phyloP scores from a whole-genome alignment of 2,888 invertebrate genomes.

The Drosophila imparisetae region DNA sequence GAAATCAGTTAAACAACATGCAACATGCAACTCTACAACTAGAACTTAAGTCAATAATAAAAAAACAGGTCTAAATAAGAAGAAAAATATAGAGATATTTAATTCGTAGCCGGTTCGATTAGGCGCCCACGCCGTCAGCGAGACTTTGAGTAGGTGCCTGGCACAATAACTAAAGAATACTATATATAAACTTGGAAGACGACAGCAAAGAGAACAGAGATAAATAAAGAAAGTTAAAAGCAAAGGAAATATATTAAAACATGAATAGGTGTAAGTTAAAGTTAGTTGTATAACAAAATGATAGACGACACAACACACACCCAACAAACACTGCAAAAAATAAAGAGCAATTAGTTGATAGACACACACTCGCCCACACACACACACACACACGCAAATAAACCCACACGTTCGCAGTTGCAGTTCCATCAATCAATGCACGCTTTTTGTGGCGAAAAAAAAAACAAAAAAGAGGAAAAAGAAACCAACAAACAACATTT shows the following conservation, averaged over 20 bases:
- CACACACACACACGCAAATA: constrained; percentile 8
- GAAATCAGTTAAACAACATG: constrained; percentile 30
- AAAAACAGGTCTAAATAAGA: constrained; percentile 64
- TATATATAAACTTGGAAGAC: constrained; percentile 35
- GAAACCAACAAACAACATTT: constrained; percentile 34
- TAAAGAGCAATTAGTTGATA: constrained; percentile 38
- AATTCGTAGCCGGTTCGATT: constrained; percentile 45
- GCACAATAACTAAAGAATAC: constrained; percentile 66
- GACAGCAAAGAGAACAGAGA: constrained; percentile 28
- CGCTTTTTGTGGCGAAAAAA: constrained; percentile 52
- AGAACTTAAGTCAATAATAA: constrained; percentile 48
- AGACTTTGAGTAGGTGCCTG: constrained; percentile 64
- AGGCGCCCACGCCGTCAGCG: constrained; percentile 35
- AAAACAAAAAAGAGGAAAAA: not conserved
- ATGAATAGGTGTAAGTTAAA: constrained; percentile 51
- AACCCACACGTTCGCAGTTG: constrained; percentile 33
- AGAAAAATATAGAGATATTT: constrained; percentile 23
- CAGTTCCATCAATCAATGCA: constrained; percentile 62
- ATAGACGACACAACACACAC: constrained; percentile 27
- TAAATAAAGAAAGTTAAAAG: constrained; percentile 19
- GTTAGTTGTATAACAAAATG: constrained; percentile 56
- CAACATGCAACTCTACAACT: constrained; percentile 48
- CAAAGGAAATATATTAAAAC: constrained; percentile 25
- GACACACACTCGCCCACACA: constrained; percentile 11
- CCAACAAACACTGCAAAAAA: constrained; percentile 35